Base-by-base conservation (phyloP, 1,140 invertebrate genomes). In the Drosophila novamexicana region DNA sequence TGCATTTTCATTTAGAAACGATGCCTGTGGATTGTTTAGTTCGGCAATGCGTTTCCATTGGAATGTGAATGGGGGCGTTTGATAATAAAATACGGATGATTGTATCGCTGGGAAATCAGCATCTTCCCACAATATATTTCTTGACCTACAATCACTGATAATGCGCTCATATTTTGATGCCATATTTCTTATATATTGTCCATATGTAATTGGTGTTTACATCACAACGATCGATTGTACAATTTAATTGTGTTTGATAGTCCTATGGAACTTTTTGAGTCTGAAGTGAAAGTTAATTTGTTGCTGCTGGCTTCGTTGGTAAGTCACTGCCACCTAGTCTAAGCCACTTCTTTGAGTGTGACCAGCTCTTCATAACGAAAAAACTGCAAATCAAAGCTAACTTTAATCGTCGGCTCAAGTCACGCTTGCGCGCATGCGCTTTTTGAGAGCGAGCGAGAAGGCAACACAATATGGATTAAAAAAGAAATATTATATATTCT, bases 1-100 rank as follows among this genome's bases (percentile, higher is more conserved):
- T 9, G 95, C 95, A 6, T 95, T 95, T 92, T 97, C 96, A 86
- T 95, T 95, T 7, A 98, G 95, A 89, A 98, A 98, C 29, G 95
- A 94, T 0, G 97, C 97, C n/a, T 89, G 95, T 93, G 59, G 14
- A 57, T 79, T 69, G 32, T 66, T 74, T 4, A 97, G 92, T 91
- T 98, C 97, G 95, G 97, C 94, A n/a, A 97, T 96, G 86, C 97
- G 93, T 92, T 97, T 98, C 97, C 97, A 98, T 70, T 96, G 95
- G 91, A 98, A 98, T 75, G 97, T 95, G 93, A 98, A 98, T 1
- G 97, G 97, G 12, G 97, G 97, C 18, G 97, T 97, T 92, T 98
- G 97, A 93, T 98, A 97, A 91, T 98, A 98, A 91, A 98, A 98
- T 4, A 98, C 97, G 1, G 97, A 98, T 0, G 96, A 93, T 91